These are phyloP conservation scores for Artibeus lituratus DNA, from an alignment of 2,797 vertebrate genomes.

Conservation along the genomic window DNA sequence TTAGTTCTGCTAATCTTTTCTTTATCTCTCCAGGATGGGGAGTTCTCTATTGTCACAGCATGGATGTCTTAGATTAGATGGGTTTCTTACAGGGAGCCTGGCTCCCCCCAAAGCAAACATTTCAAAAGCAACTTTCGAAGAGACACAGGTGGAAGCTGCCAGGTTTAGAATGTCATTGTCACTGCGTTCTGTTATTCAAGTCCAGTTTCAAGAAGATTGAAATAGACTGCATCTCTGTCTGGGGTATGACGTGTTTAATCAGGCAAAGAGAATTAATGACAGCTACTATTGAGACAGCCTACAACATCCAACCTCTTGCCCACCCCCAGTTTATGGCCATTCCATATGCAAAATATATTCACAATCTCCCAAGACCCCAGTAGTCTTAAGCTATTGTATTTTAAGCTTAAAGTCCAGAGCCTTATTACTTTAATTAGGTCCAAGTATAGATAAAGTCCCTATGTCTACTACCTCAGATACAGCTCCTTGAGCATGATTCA, in stretches of 20 bases:
- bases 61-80: neutral
- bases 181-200: neutral
- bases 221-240: neutral
- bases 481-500: neutral
- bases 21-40: neutral
- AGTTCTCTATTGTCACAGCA: neutral
- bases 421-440: neutral
- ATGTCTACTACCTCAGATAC: neutral
- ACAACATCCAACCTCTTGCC: neutral
- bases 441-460: neutral
- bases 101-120: neutral
- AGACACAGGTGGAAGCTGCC: neutral
- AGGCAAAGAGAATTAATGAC: neutral
- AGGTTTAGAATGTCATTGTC: neutral
- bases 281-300: neutral
- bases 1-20: neutral
- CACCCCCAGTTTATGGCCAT: neutral
- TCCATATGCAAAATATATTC: neutral
- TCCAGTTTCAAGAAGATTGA: neutral
- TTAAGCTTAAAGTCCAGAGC: neutral
- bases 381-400: neutral
- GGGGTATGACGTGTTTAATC: neutral
- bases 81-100: neutral
- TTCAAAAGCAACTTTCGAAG: neutral
- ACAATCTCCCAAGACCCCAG: neutral